Base-by-base conservation (phyloP, 1,140 invertebrate genomes). In the Calycopis cecrops region DNA sequence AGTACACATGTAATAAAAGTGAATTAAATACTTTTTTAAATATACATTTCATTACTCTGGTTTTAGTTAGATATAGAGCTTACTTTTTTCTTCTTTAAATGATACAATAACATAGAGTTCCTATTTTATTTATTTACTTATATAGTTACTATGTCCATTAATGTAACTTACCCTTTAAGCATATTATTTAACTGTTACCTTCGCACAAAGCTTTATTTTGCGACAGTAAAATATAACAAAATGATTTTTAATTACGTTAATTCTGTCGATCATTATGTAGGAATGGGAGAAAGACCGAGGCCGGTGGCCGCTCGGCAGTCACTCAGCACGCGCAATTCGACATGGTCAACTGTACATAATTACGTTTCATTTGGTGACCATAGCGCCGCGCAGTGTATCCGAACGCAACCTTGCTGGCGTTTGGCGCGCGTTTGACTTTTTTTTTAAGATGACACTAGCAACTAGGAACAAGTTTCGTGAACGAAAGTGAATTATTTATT, bases 331-430 rank as follows among this genome's bases (percentile, higher is more conserved):
- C 75, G 75, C 77, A 83, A 80, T 85, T 82, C 78, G 79, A 85
- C 67, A 85, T 85, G 79, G 79, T 81, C 82, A 85, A 77, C 75
- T 81, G 69, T 77, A 79, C 65, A 71, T 76, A 76, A 82, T 76
- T 73, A 79, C 63, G 57, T 55, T 59, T 58, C 63, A 71, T 63
- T 69, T 61, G 54, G 54, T 63, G 62, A 60, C 57, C 64, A 59
- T 34, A 57, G 62, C 50, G 50, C 59, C 59, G 59, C 48, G 58
- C n/a, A 51, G 58, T 54, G 52, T 53, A 37, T 52, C 57, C 54
- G 66, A 59, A 69, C 63, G 14, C 52, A 57, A 57, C 44, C 49
- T 18, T 55, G 61, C 53, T 67, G 61, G 69, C 64, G 59, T 68
- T 76, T 69, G 70, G 73, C 68, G 71, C 77, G 73, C 62, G 53